Conservation (phyloP, 2,797 vertebrate species). For the Gymnoscopelus braueri region DNA sequence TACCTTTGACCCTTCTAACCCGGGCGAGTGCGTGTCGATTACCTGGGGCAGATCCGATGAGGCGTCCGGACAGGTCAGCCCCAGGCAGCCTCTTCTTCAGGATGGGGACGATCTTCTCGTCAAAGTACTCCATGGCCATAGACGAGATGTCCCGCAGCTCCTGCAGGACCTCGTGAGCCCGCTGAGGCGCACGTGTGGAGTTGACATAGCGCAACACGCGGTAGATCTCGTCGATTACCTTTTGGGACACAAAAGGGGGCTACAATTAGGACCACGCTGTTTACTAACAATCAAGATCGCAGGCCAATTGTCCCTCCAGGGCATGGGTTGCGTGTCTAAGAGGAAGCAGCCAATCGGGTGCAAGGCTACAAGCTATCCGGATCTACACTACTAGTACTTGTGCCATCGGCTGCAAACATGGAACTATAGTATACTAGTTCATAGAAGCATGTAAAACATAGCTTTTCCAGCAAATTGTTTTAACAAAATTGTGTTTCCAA, state of each 20-base stretch:
- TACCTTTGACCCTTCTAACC: conserved; percentile 4
- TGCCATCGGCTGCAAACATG: too few species aligned
- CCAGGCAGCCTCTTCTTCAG: conserved; percentile 97
- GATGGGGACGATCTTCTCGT: conserved; percentile 98
- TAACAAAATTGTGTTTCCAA: too few species aligned
- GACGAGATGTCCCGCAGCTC: conserved; percentile 98
- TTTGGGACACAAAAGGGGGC: conserved; percentile 23
- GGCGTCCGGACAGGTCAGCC: conserved; percentile 94
- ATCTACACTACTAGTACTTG: too few species aligned
- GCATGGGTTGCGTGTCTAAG: too few species aligned
- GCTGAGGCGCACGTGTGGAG: conserved; percentile 95
- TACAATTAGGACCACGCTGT: neutral
- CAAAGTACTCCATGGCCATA: conserved; percentile 99
- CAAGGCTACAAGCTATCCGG: too few species aligned
- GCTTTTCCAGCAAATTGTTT: too few species aligned
- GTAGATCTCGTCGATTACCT: conserved; percentile 99
- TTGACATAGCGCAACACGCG: conserved; percentile 97
- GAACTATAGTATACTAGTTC: too few species aligned
- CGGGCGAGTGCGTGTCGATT: conserved; percentile 28
- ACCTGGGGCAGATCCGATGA: conserved; percentile 96
- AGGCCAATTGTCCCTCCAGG: too few species aligned
- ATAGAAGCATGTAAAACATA: too few species aligned
- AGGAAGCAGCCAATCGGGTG: too few species aligned
- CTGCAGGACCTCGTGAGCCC: conserved; percentile 97
- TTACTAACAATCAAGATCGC: too few species aligned